Percentiles rank a stretch among this genome's conserved stretches.
Conservation (phyloP, 2,797 vertebrate species). For the Spatula versicolor region DNA sequence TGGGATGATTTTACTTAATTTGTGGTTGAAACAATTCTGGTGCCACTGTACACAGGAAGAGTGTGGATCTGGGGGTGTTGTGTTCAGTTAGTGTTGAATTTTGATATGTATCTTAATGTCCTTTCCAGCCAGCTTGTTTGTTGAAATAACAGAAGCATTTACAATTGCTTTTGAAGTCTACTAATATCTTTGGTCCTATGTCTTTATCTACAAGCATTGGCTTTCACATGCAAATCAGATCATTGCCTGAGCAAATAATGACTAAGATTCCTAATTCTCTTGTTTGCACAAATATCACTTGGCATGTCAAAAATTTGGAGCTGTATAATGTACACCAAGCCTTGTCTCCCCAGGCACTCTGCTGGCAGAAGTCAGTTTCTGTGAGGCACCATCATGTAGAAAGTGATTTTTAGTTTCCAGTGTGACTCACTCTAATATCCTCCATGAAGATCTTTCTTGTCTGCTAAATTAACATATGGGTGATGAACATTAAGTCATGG, state of each 20-base stretch:
- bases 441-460: neutral
- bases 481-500: neutral
- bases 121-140: neutral
- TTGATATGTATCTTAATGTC: neutral
- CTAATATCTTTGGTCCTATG: neutral
- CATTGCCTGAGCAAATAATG: neutral
- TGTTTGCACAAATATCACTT: neutral
- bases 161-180: neutral
- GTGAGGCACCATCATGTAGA: neutral
- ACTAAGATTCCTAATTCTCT: neutral
- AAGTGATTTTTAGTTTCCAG: neutral
- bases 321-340: neutral
- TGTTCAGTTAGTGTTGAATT: neutral
- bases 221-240: neutral
- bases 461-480: constrained; percentile 12
- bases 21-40: neutral
- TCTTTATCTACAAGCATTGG: neutral
- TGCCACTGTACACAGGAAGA: neutral
- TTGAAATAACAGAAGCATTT: neutral
- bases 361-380: neutral
- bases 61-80: neutral
- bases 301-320: neutral
- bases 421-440: neutral
- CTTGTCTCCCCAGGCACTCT: neutral
- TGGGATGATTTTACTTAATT: neutral